Base-by-base conservation (phyloP, 2,797 vertebrate species). In the Liasis olivaceus region DNA sequence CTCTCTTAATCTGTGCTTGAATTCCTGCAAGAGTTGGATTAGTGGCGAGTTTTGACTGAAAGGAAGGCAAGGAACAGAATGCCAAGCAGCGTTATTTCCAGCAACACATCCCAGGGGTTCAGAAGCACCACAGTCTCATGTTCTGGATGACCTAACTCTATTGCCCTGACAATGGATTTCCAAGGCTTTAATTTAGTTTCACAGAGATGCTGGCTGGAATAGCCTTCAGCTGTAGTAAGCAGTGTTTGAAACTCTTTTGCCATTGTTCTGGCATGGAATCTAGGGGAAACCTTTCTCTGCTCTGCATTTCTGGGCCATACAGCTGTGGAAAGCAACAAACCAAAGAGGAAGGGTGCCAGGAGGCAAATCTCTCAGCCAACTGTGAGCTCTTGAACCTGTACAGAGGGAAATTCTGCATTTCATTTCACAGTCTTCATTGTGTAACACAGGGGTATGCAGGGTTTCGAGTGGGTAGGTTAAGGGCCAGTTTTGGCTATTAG, bases 141-240 rank as follows among this genome's bases (percentile, higher is more conserved):
- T 88, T 77, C 86, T 60, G 24, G 24, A 36, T 31, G 24, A 88
- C 28, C 62, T n/a, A 66, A 66, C 51, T 42, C 14, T 72, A 54
- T 63, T 58, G 28, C 54, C 14, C 66, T 59, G 56, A n/a, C 72
- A 58, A 51, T 62, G 24, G 51, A 42, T 36, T 66, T 66, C 22
- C n/a, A 58, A 20, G 85, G 51, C 15, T 87, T 91, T 85, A 17
- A 85, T 91, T 77, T 62, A 87, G 42, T 72, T 91, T 91, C 64
- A 59, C 47, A 77, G 47, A 47, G 36, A 47, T n/a, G 60, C 26
- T 77, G 26, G 4, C 54, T 69, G 66, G 62, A 24, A 69, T 42
- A 66, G 36, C 15, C 59, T 62, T n/a, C 89, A 62, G 36, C 60
- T 60, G 42, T 59, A 28, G 58, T 47, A 60, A 84, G 31, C 51